Evolutionary conservation across 2,888 invertebrate species (phyloP), one percentile per base, ranked within the genome.

Genomic region (Mycalesis mineus): DNA sequence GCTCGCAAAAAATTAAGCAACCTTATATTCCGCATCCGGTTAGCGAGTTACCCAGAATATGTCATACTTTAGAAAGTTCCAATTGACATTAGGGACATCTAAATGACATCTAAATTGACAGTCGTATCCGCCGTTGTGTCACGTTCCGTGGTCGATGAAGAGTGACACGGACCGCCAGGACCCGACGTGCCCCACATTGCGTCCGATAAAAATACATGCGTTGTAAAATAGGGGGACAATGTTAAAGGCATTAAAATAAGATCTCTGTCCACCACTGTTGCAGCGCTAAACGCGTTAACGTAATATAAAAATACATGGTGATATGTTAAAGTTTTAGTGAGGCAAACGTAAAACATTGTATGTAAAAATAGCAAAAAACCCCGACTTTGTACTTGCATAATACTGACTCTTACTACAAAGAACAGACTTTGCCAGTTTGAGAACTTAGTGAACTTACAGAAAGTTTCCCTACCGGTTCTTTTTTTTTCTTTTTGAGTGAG

Each of bases 61-160:
- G 11, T 31, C 33, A 37, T 36, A 28, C 44, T 60, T 60, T 59
- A 59, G 62, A 62, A 62, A 62, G 62, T 62, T 28, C 59, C 45
- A 54, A 48, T 53, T 39, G 13, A 28, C 13, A 40, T 40, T 29
- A 29, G 50, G 40, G 40, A 51, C 29, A 31, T 31, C 9, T 11
- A 47, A 47, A 15, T 31, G 47, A 57, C 42, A 60, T 48, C n/a
- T 47, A 33, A 48, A 51, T 39, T 61, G 51, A 52, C 61, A 55
- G 51, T 22, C 44, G 40, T 39, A 49, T 52, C 61, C 58, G 55
- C 48, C 58, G 56, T 44, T 44, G 50, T 47, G 44, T 51, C 55
- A 55, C 55, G 58, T 58, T 55, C 55, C 51, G 41, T 58, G 52
- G 28, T 36, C 55, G 44, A 64, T 60, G 60, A 57, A 56, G 61